A percentile compares a stretch with the other conserved stretches of the same genome.
Conservation (phyloP, 2,797 vertebrate species). For the Muraenolepis orangiensis region DNA sequence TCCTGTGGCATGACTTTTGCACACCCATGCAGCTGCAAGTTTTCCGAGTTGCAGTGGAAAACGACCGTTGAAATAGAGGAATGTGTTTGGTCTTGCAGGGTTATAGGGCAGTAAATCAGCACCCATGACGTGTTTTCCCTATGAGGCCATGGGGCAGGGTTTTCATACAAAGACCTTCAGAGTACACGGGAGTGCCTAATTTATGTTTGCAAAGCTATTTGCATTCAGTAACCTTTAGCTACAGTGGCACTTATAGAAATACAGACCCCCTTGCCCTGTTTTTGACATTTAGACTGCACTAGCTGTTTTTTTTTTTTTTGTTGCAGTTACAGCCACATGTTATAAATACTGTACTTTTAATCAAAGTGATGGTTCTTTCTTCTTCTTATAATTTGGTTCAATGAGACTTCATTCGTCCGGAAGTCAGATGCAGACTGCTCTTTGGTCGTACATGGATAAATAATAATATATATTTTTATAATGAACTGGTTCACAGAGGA, state of each 20-base stretch:
- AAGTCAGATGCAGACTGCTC: not conserved
- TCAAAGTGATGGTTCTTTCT: not conserved
- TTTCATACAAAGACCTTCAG: slow-evolving; percentile 12
- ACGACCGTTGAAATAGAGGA: slow-evolving; percentile 47
- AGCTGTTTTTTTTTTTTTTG: not conserved
- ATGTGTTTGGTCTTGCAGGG: slow-evolving; percentile 59
- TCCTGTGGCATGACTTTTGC: slow-evolving; percentile 62
- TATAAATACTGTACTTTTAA: not conserved
- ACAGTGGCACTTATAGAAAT: not conserved
- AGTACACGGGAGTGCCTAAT: slow-evolving; percentile 8
- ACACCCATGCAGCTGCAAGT: slow-evolving; percentile 52
- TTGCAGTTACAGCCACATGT: not conserved
- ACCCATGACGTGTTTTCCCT: slow-evolving; percentile 21
- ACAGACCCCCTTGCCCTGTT: not conserved
- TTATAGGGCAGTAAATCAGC: slow-evolving; percentile 45
- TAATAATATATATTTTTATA: not conserved
- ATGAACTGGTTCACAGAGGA: not conserved
- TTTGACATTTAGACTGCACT: not conserved
- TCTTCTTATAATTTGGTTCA: not conserved
- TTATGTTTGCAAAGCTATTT: not conserved
- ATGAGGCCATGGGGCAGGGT: slow-evolving; percentile 12
- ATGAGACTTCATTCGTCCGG: not conserved
- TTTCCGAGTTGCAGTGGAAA: slow-evolving; percentile 55
- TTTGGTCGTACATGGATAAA: not conserved
- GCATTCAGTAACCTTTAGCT: not conserved